Percentiles rank a stretch among this genome's conserved stretches.
Evolutionary conservation across 2,113 vertebrate genomes (phyloP).

Genomic region (Mormyrus iriodes): DNA sequence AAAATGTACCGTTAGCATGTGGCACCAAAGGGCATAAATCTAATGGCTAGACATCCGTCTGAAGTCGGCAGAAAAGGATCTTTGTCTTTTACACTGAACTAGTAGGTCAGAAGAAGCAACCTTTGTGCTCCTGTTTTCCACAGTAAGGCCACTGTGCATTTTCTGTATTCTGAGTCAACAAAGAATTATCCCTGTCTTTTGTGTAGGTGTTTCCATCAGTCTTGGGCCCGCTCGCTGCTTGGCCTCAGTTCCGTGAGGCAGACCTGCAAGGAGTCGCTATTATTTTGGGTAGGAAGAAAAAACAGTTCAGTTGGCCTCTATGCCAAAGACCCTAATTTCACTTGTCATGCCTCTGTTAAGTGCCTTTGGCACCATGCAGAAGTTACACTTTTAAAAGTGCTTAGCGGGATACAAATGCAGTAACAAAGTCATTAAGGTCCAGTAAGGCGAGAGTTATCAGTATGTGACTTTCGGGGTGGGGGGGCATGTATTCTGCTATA

Average conservation of each 20-base stretch:
- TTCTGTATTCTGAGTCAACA: background rate
- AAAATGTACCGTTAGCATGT: background rate
- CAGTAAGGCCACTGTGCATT: background rate
- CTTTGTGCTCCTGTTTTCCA: background rate
- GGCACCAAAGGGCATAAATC: background rate
- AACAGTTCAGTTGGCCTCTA: background rate
- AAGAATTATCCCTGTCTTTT: background rate
- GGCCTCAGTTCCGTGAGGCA: background rate
- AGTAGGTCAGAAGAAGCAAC: background rate
- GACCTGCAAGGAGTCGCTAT: background rate
- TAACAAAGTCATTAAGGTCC: slow-evolving; percentile 5
- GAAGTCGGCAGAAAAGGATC: background rate
- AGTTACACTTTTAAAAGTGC: slow-evolving; percentile 10
- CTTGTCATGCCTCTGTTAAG: background rate
- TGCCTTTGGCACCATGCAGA: background rate
- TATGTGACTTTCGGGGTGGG: background rate
- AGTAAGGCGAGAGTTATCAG: background rate
- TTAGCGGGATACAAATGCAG: background rate
- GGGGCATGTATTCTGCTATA: background rate
- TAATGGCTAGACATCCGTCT: background rate
- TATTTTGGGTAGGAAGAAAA: background rate
- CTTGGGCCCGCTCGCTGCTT: background rate
- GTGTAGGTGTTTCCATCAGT: background rate
- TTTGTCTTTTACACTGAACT: background rate
- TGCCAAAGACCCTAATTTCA: background rate